Base-by-base conservation (phyloP, 2,797 vertebrate species). In the Hemitrygon akajei region DNA sequence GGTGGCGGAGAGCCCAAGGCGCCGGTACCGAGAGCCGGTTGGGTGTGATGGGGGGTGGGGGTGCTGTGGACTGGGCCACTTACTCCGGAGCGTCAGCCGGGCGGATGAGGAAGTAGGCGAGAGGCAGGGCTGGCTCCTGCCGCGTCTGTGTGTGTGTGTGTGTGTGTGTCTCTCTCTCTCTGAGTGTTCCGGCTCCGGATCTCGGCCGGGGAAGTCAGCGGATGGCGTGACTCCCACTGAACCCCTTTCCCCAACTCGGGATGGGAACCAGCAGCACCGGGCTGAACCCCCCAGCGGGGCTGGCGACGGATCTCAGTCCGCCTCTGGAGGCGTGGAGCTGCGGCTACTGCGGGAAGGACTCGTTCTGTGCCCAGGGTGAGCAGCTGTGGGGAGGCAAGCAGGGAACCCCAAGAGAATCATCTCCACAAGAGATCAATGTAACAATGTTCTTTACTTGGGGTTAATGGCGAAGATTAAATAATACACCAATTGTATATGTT, bases 41-140 rank as follows among this genome's bases (percentile, higher is more conserved):
- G 81, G 6, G 71, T 22, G 71, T 20, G 20, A 25, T 7, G 71
- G 7, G 71, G 22, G 14, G 7, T 3, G 22, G 14, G 14, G 63
- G 63, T 66, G 9, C 63, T 7, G 25, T 25, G 73, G 73, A 7
- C 77, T 37, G 77, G 77, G 77, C 77, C 34, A 34, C 7, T 20
- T 10, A 37, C 86, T 86, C 56, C 47, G 7, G 56, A 86, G 82
- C 47, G 60, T 69, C 30, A 89, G 60, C 18, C 86, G 37, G 86
- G 63, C 91, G 91, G 91, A 92, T 92, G 91, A 92, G 91, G 91
- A 92, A 92, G 91, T 92, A 73, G 63, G 34, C 30, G n/a, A 89
- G 63, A 3, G 66, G 14, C 34, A 20, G 60, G 63, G 86, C 63
- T 69, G 86, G n/a, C 86, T 69, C 18, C n/a, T 34, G 7, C n/a